Evolutionary conservation across 2,888 invertebrate genomes (phyloP), one percentile per base, ranked within the genome.

Genomic region (Dynastes maya): DNA sequence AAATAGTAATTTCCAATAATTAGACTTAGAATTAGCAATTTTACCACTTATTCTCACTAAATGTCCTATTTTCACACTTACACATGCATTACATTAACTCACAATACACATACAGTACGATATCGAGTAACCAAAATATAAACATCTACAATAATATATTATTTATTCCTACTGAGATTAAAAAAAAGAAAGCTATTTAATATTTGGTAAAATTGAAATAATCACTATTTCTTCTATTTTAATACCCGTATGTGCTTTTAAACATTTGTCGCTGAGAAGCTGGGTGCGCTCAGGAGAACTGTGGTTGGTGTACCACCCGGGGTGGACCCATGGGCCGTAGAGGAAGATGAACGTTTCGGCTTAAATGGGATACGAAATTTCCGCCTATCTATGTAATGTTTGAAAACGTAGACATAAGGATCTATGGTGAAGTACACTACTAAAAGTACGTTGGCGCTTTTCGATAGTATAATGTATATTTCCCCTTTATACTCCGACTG

Each of bases 341-440:
- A 77, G 51, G 79, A 79, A 74, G 71, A 65, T 40, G 79, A 77
- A 45, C 77, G 71, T 40, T 67, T 71, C 45, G 77, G 45, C 32
- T 77, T 77, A 61, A 83, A 80, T 37, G 82, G 81, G 51, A 82
- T 40, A 29, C 67, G 67, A 61, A 78, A 83, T 77, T 83, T 83
- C 40, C 85, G 84, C 79, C 83, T 85, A 81, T 88, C 88, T 49
- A 90, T 90, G 78, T 90, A 90, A 79, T 94, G 91, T 87, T 94
- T 92, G 40, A 96, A 90, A 70, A 96, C 96, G 88, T 96, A 96
- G 76, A 96, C 92, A 84, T 95, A 94, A 1, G 96, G 96, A 88
- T 96, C 95, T 80, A 96, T 90, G 45, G 95, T 93, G 88, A 96
- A 96, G 89, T 97, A 96, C 74, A 95, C 88, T 72, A 95, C 92